A percentile compares a stretch with the other conserved stretches of the same genome.
Conservation (phyloP, 37 sponge, comb jelly and placozoan genomes). For the Tethya wilhelma region DNA sequence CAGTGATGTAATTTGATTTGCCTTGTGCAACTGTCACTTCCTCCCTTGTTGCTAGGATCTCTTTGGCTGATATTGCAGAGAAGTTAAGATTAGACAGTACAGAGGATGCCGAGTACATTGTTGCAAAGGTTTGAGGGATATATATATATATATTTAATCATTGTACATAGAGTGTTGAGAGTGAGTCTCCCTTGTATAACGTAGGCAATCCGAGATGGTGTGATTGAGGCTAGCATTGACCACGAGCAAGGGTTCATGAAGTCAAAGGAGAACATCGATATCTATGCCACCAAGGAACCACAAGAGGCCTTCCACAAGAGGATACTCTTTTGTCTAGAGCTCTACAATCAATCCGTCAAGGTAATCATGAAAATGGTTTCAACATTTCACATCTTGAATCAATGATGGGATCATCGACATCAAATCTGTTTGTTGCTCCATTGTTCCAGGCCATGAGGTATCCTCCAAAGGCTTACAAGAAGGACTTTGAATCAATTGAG, state of each 20-base stretch:
- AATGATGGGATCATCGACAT: background rate
- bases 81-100: conserved; percentile 91
- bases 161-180: no score
- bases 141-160: background rate
- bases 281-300: conserved; percentile 93
- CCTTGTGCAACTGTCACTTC: background rate
- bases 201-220: conserved; percentile 91
- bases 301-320: conserved; percentile 94
- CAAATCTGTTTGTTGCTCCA: background rate
- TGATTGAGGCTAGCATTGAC: conserved; percentile 93
- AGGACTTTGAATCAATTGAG: conserved; percentile 79
- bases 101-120: conserved; percentile 97
- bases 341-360: conserved; percentile 94
- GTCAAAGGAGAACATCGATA: conserved; percentile 86
- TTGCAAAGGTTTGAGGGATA: conserved; percentile 81
- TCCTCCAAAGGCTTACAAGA: conserved; percentile 93
- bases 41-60: conserved; percentile 48
- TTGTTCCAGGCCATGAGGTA: conserved; percentile 84
- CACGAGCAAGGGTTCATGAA: conserved; percentile 93
- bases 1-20: background rate
- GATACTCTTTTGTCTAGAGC: conserved; percentile 91
- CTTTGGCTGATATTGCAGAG: conserved; percentile 88
- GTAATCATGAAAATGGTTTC: conserved; percentile 15
- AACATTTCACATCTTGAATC: background rate
- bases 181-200: background rate